Base-by-base conservation (phyloP, 1,140 invertebrate genomes). In the Philopotamus ludificatus region DNA sequence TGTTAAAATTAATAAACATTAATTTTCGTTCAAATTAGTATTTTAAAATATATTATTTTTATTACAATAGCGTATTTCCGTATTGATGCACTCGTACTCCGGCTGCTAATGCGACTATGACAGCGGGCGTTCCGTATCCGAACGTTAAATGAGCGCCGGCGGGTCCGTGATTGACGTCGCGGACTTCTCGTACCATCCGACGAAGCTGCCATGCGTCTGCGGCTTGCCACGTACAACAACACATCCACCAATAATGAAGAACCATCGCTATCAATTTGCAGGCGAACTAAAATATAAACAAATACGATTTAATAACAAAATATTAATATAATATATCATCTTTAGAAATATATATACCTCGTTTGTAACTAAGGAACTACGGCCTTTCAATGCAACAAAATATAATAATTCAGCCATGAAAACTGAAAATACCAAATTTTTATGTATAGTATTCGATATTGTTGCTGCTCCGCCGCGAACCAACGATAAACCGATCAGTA, bases 91-190 rank as follows among this genome's bases (percentile, higher is more conserved):
- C 93, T 45, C 94, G 83, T 0, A 98, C 92, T 0, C 94, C 94
- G 15, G 97, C 92, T 20, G 94, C 89, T 3, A 98, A 79, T 39
- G 92, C 92, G 3, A 97, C 92, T 47, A 96, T 87, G 26, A 98
- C 87, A 1, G 94, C 94, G 1, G 95, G 95, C 45, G 94, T 84
- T n/a, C 92, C 94, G 74, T 97, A 98, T 4, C 94, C 95, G 72
- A 95, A 84, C n/a, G 93, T 89, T 73, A 95, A 94, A 75, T 97
- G 98, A 74, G 96, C 94, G 61, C 92, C 85, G 87, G 97, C 95
- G 28, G 89, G 89, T 0, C 94, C 95, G 74, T 96, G 92, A 81
- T 99, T 98, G 12, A 98, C 94, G 75, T 97, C 94, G 8, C 95
- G 83, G 82, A 98, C 90, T 80, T 98, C 95, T 0, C 94, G 95